phyloP scores from a whole-genome alignment of 1,140 invertebrate genomes.

The honey bee (Apis mellifera) region Amel_HAv3.1 CM009935.2:4949501-4950000 shows the following conservation, averaged over 20 bases:
- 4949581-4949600: not conserved
- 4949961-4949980: not conserved
- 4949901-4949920: not conserved
- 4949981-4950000: not conserved
- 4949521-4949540: not conserved
- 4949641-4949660: not conserved
- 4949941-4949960: not conserved
- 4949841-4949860: not conserved
- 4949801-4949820: too few relatives aligned
- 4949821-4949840: not conserved
- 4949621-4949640: not conserved
- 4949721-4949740: too few relatives aligned
- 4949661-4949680: not conserved
- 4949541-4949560: conserved; percentile 5
- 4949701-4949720: too few relatives aligned
- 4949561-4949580: not conserved
- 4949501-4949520: conserved; percentile 1
- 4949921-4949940: not conserved
- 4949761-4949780: too few relatives aligned
- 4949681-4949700: not conserved
- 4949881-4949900: too few relatives aligned
- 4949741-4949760: too few relatives aligned
- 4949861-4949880: too few relatives aligned
- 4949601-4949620: not conserved
- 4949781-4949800: too few relatives aligned